These are phyloP conservation scores for Peromyscus aztecus DNA, from an alignment of 2,797 vertebrate species.

Conservation along the genomic window DNA sequence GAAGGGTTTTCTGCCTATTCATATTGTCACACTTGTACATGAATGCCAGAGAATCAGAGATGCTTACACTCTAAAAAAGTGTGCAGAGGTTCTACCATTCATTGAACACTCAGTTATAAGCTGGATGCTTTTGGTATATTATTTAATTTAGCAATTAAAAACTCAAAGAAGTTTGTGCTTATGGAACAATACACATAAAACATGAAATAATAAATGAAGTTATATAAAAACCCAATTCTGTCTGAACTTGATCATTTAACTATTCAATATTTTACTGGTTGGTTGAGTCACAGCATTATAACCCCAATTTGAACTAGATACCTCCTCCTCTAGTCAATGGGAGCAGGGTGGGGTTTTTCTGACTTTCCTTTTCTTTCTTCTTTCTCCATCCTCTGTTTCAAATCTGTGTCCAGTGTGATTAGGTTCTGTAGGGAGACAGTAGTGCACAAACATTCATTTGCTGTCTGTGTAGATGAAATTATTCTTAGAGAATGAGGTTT, in stretches of 20 bases:
- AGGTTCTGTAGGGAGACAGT: background rate
- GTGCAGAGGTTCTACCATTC: background rate
- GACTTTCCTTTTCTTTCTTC: background rate
- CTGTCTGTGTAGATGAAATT: background rate
- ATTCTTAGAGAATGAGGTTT: background rate
- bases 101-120: background rate
- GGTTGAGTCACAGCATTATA: background rate
- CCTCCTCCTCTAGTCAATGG: background rate
- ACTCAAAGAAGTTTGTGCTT: background rate
- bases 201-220: background rate
- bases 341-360: background rate
- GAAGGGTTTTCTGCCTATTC: background rate
- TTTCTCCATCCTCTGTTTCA: background rate
- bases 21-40: too few relatives aligned
- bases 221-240: background rate
- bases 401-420: background rate
- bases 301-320: rapidly evolving
- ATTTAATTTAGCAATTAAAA: background rate
- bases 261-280: background rate
- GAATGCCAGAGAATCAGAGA: background rate
- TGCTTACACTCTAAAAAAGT: background rate
- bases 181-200: background rate
- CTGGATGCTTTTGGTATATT: background rate
- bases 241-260: background rate
- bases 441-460: background rate